Evolutionary conservation across 1,140 invertebrate genomes (phyloP).

Genomic region (Hesperophylax magnus): DNA sequence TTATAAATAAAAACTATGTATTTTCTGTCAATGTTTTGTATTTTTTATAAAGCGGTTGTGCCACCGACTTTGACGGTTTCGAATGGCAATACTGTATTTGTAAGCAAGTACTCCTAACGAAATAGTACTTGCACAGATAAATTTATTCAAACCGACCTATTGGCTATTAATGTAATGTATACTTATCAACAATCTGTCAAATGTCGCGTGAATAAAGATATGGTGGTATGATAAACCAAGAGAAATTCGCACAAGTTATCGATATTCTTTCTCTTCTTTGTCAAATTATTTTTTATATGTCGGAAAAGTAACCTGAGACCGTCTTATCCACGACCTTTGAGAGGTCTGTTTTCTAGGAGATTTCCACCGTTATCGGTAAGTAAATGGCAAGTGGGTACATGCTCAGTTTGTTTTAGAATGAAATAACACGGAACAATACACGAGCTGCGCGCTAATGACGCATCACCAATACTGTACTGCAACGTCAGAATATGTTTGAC

Average conservation of each 20-base stretch:
- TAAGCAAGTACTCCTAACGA: neutral
- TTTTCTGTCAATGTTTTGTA: too few species aligned
- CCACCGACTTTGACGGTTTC: too few species aligned
- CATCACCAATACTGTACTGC: too few species aligned
- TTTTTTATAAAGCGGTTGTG: too few species aligned
- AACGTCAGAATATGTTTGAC: neutral
- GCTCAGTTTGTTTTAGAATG: neutral
- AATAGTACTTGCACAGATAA: neutral
- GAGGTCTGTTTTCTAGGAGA: conserved; percentile 34
- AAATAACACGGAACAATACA: neutral
- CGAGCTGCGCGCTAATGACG: neutral
- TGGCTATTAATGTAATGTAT: conserved; percentile 21
- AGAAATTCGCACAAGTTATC: conserved; percentile 24
- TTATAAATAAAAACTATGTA: too few species aligned
- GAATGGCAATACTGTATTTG: neutral
- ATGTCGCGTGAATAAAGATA: conserved; percentile 48
- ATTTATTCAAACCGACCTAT: conserved; percentile 3
- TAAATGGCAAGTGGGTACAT: neutral
- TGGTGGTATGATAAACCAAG: conserved; percentile 43
- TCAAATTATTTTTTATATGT: conserved; percentile 36
- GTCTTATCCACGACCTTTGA: neutral
- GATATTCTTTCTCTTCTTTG: conserved; percentile 34
- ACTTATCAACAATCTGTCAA: conserved; percentile 53
- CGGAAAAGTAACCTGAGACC: conserved; percentile 14
- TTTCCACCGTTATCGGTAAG: conserved; percentile 34